phyloP scores from a whole-genome alignment of 2,113 vertebrate species.

The Trachemys scripta region DNA sequence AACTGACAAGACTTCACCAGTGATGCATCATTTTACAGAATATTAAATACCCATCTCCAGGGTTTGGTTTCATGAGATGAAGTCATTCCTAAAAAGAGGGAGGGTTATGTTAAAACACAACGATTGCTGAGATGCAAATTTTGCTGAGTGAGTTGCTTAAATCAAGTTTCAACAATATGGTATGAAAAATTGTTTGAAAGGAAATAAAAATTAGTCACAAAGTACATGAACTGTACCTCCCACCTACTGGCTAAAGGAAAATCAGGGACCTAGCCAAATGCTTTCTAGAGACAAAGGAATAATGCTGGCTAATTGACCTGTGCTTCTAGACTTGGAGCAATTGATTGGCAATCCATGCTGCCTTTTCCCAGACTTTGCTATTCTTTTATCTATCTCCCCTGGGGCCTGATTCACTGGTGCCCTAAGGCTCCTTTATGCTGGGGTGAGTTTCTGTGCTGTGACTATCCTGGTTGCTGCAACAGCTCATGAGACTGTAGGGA shows the following conservation, averaged over 20 bases:
- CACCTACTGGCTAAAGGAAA: background rate
- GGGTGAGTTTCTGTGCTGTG: background rate
- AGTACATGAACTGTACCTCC: background rate
- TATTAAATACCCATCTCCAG: background rate
- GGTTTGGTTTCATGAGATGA: background rate
- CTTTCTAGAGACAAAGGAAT: background rate
- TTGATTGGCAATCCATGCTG: background rate
- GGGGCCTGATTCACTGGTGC: fast-evolving
- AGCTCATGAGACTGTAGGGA: background rate
- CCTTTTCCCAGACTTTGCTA: background rate
- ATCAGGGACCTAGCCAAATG: background rate
- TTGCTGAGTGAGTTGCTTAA: background rate
- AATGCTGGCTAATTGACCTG: background rate
- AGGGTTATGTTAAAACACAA: background rate
- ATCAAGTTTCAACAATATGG: background rate
- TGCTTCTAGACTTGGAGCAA: background rate
- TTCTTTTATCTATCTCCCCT: background rate
- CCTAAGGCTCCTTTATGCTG: background rate
- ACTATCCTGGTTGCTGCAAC: background rate
- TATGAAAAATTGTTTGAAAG: background rate
- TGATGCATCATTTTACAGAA: background rate
- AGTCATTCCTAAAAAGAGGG: background rate
- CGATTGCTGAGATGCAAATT: background rate
- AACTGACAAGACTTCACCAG: background rate
- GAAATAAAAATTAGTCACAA: background rate